Base-by-base conservation (phyloP, 1,140 invertebrate genomes). In the Drosophila aff. region DNA sequence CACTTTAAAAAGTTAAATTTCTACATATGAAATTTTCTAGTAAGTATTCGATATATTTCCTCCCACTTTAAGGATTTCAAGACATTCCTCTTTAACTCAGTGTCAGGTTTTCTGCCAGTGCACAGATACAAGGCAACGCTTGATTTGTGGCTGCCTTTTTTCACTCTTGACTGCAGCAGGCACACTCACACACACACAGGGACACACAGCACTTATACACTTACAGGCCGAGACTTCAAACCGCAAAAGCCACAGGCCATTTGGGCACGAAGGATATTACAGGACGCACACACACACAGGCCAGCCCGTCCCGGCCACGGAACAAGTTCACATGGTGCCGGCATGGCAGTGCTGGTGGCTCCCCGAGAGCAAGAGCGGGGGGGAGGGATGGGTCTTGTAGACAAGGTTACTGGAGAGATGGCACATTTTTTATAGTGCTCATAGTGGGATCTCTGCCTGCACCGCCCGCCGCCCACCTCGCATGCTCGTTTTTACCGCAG, bases 231-330 rank as follows among this genome's bases (percentile, higher is more conserved):
- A 77, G 85, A 76, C 84, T 66, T 77, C 58, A 78, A 57, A 81
- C 84, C 85, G 79, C 77, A 89, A 89, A 84, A 89, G 73, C 84
- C 81, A 89, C 84, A 89, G 84, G 77, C 86, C 84, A 78, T 89
- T 87, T 80, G 57, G 77, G 49, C 84, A 89, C 83, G 84, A 84
- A 89, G 84, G 81, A 89, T 84, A 87, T 83, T 89, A 78, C 67
- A 72, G 58, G 77, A 72, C 65, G 33, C 26, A 31, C 31, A 9
- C 66, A 58, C 58, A 76, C 73, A 76, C 46, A 52, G 58, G 33
- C 4, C 40, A 11, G 31, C 33, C 4, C 52, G 52, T 33, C 52
- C 52, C 18, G 53, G 36, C 53, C 53, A 57, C 36, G 9, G 21
- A 57, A 40, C 53, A 57, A 57, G 52, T 36, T 47, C 65, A 38